phyloP scores from a whole-genome alignment of 2,113 vertebrate species.

The Cricetomys ansorgei region DNA sequence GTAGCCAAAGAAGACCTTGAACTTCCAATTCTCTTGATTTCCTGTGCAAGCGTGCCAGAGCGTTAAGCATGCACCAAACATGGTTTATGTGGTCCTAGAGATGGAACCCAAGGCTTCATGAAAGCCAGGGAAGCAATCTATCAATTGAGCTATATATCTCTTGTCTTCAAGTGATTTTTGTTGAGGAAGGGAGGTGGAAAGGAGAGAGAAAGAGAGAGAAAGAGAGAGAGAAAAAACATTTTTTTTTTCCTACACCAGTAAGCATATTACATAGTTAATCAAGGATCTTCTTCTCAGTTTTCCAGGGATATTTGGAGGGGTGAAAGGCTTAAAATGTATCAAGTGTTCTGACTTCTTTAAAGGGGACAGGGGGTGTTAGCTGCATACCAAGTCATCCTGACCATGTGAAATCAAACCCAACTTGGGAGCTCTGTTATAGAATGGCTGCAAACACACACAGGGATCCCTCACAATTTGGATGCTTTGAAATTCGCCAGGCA shows the following conservation, averaged over 20 bases:
- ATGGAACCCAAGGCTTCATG: neutral
- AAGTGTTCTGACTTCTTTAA: neutral
- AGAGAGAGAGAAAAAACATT: too few relatives aligned
- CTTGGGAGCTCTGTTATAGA: fast-evolving
- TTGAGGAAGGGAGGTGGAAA: too few relatives aligned
- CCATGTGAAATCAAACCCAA: neutral
- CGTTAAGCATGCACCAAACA: too few relatives aligned
- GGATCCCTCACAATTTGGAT: fast-evolving
- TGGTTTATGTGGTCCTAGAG: neutral
- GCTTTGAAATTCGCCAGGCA: neutral
- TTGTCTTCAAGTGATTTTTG: neutral
- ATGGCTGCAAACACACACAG: neutral
- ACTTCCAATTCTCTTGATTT: neutral
- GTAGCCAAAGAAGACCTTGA: neutral
- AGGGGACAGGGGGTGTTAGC: slow-evolving; percentile 21
- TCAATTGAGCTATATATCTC: neutral
- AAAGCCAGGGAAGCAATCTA: neutral
- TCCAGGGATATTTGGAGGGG: neutral
- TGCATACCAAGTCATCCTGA: neutral
- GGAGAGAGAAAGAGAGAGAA: too few relatives aligned
- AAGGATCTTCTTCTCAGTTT: neutral
- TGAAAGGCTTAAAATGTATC: neutral
- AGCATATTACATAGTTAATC: neutral
- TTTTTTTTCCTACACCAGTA: too few relatives aligned
- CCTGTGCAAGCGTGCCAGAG: neutral